These are phyloP conservation scores for Eudyptes chrysolophus DNA, from an alignment of 2,113 vertebrate species.

Conservation along the genomic window DNA sequence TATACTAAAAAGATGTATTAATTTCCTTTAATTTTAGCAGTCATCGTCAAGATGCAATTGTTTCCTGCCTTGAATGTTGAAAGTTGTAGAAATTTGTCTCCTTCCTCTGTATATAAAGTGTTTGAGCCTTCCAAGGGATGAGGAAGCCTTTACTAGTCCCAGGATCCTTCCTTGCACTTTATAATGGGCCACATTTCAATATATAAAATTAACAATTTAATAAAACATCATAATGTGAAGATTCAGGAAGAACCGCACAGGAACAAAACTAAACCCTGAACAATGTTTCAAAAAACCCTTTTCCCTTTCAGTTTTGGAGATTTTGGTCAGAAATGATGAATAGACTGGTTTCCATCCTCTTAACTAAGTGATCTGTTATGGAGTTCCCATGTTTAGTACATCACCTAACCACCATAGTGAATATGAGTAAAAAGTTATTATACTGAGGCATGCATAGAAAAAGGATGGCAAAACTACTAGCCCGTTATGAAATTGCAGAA, in stretches of 20 bases:
- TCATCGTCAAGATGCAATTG: neutral
- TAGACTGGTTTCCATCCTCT: neutral
- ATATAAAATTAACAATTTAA: neutral
- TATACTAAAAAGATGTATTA: neutral
- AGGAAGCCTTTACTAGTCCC: neutral
- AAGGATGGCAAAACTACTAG: neutral
- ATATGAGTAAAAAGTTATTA: neutral
- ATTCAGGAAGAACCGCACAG: neutral
- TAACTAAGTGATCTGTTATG: neutral
- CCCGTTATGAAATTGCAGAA: neutral
- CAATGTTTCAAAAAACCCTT: accelerated
- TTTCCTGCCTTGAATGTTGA: neutral
- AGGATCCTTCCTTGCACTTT: neutral
- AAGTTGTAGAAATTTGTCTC: neutral
- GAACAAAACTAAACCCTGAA: neutral
- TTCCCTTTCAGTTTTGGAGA: neutral
- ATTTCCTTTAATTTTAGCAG: neutral
- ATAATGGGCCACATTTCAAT: neutral
- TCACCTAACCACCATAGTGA: neutral
- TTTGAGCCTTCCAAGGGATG: neutral
- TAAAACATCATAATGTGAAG: neutral
- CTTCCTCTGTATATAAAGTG: neutral
- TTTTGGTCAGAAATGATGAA: neutral
- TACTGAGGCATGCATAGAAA: neutral
- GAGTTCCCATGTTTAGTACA: neutral